phyloP scores from a whole-genome alignment of 1,140 invertebrate genomes.

The Maniola jurtina region DNA sequence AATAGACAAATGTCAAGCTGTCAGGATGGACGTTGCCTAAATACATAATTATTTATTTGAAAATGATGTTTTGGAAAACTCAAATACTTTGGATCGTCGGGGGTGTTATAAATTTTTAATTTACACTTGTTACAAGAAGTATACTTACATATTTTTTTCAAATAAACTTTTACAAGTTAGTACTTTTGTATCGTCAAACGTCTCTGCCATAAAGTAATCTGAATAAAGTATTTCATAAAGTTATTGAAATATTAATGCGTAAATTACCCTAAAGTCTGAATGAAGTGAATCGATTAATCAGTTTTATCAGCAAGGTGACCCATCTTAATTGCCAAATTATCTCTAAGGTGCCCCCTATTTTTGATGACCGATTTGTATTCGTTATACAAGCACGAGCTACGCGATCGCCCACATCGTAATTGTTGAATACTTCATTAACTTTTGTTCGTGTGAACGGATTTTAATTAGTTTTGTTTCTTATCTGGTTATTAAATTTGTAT shows the following conservation, averaged over 20 bases:
- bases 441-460: neutral
- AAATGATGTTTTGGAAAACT: too few relatives aligned
- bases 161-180: too few relatives aligned
- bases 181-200: too few relatives aligned
- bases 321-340: constrained; percentile 39
- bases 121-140: too few relatives aligned
- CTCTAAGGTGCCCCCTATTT: constrained; percentile 45
- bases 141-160: too few relatives aligned
- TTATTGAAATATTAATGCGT: constrained; percentile 2
- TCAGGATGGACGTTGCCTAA: too few relatives aligned
- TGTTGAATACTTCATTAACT: constrained; percentile 6
- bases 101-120: too few relatives aligned
- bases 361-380: constrained; percentile 37
- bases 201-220: neutral
- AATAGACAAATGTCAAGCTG: too few relatives aligned
- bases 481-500: neutral
- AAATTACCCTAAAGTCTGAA: constrained; percentile 19
- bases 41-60: too few relatives aligned
- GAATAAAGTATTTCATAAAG: neutral
- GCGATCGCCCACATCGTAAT: constrained; percentile 2
- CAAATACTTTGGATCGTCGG: too few relatives aligned
- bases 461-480: neutral
- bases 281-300: constrained; percentile 41
- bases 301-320: constrained; percentile 49
- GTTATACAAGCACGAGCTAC: neutral